phyloP scores from a whole-genome alignment of 2,113 vertebrate species.

The Periophthalmodon schlosseri region DNA sequence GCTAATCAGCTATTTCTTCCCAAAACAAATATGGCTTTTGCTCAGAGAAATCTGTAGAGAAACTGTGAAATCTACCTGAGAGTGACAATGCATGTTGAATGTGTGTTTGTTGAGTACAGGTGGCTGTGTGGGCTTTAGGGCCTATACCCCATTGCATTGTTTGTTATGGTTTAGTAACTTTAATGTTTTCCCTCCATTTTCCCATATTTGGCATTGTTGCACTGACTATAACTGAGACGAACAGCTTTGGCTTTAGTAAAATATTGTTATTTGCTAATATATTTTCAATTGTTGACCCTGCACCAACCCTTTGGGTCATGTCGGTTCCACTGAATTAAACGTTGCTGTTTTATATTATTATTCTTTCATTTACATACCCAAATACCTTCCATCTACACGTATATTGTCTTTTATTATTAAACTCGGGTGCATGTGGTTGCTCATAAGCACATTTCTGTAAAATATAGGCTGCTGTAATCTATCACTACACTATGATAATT shows the following conservation, averaged over 20 bases:
- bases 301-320: neutral
- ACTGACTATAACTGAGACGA: neutral
- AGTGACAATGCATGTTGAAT: neutral
- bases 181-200: neutral
- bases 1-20: constrained; percentile 11
- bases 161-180: neutral
- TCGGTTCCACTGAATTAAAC: too few relatives aligned
- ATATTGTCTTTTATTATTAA: neutral
- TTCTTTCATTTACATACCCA: neutral
- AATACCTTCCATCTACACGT: neutral
- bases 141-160: neutral
- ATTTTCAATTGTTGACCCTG: neutral
- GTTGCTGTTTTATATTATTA: neutral
- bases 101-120: neutral
- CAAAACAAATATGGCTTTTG: constrained; percentile 20
- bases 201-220: neutral
- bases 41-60: constrained; percentile 9
- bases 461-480: too few relatives aligned
- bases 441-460: too few relatives aligned
- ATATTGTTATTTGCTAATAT: neutral
- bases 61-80: constrained; percentile 23
- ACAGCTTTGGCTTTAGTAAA: neutral
- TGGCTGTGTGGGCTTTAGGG: neutral
- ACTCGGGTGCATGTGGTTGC: too few relatives aligned
- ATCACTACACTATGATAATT: too few relatives aligned